Evolutionary conservation across 2,888 invertebrate species (phyloP).

Genomic region (Hydrotaea cyrtoneurina): DNA sequence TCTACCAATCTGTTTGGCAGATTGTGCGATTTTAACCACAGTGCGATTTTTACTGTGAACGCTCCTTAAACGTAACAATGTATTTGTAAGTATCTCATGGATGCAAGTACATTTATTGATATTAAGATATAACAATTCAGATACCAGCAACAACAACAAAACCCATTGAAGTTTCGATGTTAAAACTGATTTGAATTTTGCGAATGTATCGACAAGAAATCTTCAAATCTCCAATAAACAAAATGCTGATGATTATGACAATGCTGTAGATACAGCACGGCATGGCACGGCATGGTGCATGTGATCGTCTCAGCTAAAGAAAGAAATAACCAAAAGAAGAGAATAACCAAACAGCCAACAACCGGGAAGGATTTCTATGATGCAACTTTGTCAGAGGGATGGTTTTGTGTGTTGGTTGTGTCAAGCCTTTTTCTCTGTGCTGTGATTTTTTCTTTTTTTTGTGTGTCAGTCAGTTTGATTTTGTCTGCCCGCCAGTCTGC

Average conservation of each 20-base stretch:
- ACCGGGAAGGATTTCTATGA: slow-evolving; percentile 49
- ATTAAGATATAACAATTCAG: slow-evolving; percentile 28
- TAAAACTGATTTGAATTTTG: slow-evolving; percentile 34
- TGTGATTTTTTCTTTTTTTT: no score
- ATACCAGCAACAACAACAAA: slow-evolving; percentile 27
- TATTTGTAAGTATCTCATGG: slow-evolving; percentile 33
- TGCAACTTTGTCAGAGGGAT: slow-evolving; percentile 51
- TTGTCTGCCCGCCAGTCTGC: neutral
- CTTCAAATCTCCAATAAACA: slow-evolving; percentile 45
- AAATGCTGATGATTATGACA: neutral
- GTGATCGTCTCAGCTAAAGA: slow-evolving; percentile 1
- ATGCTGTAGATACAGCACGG: no score
- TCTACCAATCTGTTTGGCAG: neutral
- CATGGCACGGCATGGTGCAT: neutral
- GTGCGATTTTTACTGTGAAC: slow-evolving; percentile 34
- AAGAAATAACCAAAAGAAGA: neutral
- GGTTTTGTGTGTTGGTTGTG: slow-evolving; percentile 43
- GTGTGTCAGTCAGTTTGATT: neutral
- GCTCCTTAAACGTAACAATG: slow-evolving; percentile 63
- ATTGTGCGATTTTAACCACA: neutral
- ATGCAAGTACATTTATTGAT: slow-evolving; percentile 48
- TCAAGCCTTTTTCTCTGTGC: slow-evolving; percentile 8
- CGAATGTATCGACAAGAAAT: slow-evolving; percentile 6
- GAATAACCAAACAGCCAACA: slow-evolving; percentile 11
- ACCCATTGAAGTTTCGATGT: slow-evolving; percentile 31